Evolutionary conservation across 1,140 invertebrate species (phyloP).

Genomic region (Caenorhabditis inopinata): DNA sequence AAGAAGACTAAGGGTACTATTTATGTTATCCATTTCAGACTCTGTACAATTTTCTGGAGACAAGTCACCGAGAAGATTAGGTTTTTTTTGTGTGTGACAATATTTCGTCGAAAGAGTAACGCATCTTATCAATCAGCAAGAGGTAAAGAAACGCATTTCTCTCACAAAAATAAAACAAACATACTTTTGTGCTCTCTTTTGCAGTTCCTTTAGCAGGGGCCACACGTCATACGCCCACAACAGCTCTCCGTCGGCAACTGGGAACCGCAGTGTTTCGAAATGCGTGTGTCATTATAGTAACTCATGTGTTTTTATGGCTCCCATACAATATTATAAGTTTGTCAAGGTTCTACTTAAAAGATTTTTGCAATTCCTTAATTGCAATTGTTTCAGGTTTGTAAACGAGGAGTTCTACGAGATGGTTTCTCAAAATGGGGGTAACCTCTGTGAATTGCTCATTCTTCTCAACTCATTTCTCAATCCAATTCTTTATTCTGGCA

Average conservation of each 20-base stretch:
- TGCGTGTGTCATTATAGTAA: conserved; percentile 53
- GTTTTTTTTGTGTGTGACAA: background rate
- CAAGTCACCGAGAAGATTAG: background rate
- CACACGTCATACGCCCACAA: conserved; percentile 47
- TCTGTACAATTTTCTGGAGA: background rate
- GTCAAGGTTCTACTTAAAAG: background rate
- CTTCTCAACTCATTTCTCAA: conserved; percentile 58
- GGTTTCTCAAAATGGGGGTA: conserved; percentile 42
- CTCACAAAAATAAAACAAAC: background rate
- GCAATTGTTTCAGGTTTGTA: conserved; percentile 43
- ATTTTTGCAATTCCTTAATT: no score
- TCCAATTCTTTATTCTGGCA: conserved; percentile 52
- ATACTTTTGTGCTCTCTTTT: background rate
- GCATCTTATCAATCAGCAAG: background rate
- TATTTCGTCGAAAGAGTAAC: background rate
- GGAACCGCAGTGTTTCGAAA: conserved; percentile 57
- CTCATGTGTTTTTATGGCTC: conserved; percentile 58
- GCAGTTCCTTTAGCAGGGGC: background rate
- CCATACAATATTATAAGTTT: conserved; percentile 58
- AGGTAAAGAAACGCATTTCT: background rate
- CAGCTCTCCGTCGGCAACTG: conserved; percentile 51
- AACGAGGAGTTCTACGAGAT: conserved; percentile 46
- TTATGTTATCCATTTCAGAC: background rate
- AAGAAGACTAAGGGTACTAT: background rate
- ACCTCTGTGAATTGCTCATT: conserved; percentile 59